Evolutionary conservation across 2,113 vertebrate species (phyloP).

Genomic region (Austrofundulus limnaeus): DNA sequence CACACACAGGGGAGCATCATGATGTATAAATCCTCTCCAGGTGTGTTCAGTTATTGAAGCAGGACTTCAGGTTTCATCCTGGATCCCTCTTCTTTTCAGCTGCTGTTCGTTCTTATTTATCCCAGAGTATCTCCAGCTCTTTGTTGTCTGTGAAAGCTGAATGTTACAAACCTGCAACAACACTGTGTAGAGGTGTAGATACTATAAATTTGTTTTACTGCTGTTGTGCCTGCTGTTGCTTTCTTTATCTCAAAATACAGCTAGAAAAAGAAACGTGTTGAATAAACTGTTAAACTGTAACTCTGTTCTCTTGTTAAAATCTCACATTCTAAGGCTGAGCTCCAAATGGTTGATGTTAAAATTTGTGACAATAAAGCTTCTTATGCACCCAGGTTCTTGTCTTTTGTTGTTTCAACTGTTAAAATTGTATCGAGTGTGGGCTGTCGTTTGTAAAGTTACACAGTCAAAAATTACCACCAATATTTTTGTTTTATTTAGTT

Average conservation of each 20-base stretch:
- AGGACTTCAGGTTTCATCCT: too few relatives aligned
- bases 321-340: constrained; percentile 79
- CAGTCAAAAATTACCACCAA: too few relatives aligned
- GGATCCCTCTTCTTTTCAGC: constrained; percentile 78
- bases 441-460: too few relatives aligned
- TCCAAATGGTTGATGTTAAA: constrained; percentile 84
- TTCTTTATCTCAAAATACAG: constrained; percentile 69
- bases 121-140: constrained; percentile 63
- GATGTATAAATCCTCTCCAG: constrained; percentile 50
- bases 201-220: constrained; percentile 73
- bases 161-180: constrained; percentile 75
- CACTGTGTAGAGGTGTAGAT: constrained; percentile 62
- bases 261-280: constrained; percentile 62
- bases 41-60: neutral
- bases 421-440: too few relatives aligned
- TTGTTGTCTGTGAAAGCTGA: constrained; percentile 78
- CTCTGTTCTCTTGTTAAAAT: constrained; percentile 79
- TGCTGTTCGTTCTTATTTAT: constrained; percentile 84
- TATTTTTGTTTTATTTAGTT: too few relatives aligned
- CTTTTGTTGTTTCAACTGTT: neutral
- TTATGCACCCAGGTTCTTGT: constrained; percentile 60
- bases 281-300: constrained; percentile 80
- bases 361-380: constrained; percentile 88
- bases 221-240: constrained; percentile 79
- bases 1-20: constrained; percentile 2